These are phyloP conservation scores for Eumerus sabulonum DNA, from an alignment of 2,888 invertebrate genomes.

Conservation along the genomic window DNA sequence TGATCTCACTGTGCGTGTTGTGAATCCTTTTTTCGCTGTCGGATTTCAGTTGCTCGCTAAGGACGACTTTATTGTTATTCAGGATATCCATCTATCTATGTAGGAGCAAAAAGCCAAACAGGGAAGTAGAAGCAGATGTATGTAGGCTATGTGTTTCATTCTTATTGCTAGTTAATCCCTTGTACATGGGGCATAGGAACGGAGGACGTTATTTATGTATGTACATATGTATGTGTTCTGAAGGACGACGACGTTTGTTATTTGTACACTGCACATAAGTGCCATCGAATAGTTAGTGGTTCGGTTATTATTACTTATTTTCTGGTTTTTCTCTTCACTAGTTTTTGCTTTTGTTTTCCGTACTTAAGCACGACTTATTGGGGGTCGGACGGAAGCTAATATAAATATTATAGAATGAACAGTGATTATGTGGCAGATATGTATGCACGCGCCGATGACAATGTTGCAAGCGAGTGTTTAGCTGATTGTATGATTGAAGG, in stretches of 20 bases:
- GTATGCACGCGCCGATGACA: neutral
- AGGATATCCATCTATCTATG: constrained; percentile 51
- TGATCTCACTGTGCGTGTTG: constrained; percentile 34
- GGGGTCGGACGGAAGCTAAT: constrained; percentile 40
- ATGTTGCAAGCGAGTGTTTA: too few relatives aligned
- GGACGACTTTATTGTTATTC: constrained; percentile 65
- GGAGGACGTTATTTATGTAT: constrained; percentile 9
- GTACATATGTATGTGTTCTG: constrained; percentile 52
- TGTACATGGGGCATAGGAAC: constrained; percentile 15
- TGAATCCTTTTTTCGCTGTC: constrained; percentile 50
- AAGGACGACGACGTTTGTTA: constrained; percentile 47
- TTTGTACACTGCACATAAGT: constrained; percentile 48
- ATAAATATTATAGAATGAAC: constrained; percentile 21
- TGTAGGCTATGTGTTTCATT: constrained; percentile 59
- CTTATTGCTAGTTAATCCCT: constrained; percentile 34
- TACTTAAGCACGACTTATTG: constrained; percentile 46
- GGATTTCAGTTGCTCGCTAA: constrained; percentile 8
- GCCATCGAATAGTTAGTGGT: constrained; percentile 65
- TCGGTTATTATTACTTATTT: constrained; percentile 45
- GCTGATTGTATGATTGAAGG: constrained; percentile 5
- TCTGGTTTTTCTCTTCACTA: neutral
- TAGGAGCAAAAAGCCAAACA: constrained; percentile 16
- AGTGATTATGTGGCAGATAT: constrained; percentile 45
- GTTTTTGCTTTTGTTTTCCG: constrained; percentile 10
- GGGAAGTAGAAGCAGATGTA: constrained; percentile 55